These are phyloP conservation scores for Limnothrissa miodon DNA, from an alignment of 2,113 vertebrate genomes.

Conservation along the genomic window DNA sequence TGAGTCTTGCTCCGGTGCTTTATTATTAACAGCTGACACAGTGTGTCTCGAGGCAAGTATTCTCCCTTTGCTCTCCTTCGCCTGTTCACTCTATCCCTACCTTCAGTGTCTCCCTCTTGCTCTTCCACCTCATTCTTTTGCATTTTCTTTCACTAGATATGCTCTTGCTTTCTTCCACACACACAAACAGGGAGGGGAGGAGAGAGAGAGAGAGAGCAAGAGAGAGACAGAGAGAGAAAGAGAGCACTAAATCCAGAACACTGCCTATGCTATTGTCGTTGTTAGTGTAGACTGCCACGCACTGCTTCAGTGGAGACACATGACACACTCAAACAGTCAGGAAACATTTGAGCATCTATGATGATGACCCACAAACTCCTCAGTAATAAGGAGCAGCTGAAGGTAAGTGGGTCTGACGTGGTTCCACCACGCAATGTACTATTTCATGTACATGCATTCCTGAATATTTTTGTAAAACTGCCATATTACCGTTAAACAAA, in stretches of 20 bases:
- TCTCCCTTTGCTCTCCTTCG: neutral
- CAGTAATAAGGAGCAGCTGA: neutral
- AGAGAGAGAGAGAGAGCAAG: no score
- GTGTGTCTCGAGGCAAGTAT: neutral
- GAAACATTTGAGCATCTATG: neutral
- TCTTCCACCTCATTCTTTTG: neutral
- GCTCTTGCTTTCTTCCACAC: no score
- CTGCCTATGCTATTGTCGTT: no score
- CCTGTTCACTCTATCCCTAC: neutral
- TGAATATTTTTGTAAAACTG: no score
- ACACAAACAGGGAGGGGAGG: no score
- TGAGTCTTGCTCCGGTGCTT: neutral
- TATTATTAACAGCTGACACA: neutral
- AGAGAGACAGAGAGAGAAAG: neutral
- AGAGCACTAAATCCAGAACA: no score
- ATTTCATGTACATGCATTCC: no score
- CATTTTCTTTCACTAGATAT: neutral
- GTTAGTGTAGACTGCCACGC: no score
- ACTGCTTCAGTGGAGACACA: neutral
- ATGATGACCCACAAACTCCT: neutral
- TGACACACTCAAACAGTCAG: neutral
- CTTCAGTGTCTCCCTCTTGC: neutral
- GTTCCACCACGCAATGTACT: no score
- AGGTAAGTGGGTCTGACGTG: neutral
- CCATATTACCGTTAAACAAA: no score